Conservation (phyloP, 1,140 invertebrate genomes). For the Pogonognathellus flavescens region DNA sequence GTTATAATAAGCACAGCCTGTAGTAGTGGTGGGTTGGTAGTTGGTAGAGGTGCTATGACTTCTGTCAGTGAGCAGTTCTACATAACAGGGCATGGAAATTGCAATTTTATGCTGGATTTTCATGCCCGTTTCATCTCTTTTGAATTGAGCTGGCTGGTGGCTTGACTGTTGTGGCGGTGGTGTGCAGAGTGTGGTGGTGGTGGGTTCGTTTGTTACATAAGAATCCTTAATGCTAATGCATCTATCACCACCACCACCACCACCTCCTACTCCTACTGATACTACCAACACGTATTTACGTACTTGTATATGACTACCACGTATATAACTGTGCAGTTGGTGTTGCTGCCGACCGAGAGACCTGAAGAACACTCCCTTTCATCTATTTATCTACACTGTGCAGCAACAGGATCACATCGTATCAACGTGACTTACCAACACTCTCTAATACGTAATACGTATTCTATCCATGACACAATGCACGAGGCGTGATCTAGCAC, state of each 20-base stretch:
- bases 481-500: conserved; percentile 30
- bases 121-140: conserved; percentile 58
- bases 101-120: conserved; percentile 65
- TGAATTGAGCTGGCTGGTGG: conserved; percentile 32
- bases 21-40: background rate
- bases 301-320: no score
- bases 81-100: conserved; percentile 62
- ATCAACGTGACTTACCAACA: background rate
- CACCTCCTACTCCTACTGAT: conserved; percentile 21
- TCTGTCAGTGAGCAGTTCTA: conserved; percentile 3
- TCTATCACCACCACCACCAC: conserved; percentile 51
- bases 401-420: conserved; percentile 19
- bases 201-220: conserved; percentile 18
- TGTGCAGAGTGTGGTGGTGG: background rate
- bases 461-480: conserved; percentile 20
- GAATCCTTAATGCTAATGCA: conserved; percentile 50
- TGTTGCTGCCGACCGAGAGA: background rate
- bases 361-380: conserved; percentile 29
- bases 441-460: conserved; percentile 18
- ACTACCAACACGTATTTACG: background rate
- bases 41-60: conserved; percentile 4
- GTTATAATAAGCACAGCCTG: background rate
- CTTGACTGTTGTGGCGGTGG: no score
- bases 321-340: no score
- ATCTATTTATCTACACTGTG: conserved; percentile 44